phyloP scores from a whole-genome alignment of 2,797 vertebrate genomes.

The Alca torda region DNA sequence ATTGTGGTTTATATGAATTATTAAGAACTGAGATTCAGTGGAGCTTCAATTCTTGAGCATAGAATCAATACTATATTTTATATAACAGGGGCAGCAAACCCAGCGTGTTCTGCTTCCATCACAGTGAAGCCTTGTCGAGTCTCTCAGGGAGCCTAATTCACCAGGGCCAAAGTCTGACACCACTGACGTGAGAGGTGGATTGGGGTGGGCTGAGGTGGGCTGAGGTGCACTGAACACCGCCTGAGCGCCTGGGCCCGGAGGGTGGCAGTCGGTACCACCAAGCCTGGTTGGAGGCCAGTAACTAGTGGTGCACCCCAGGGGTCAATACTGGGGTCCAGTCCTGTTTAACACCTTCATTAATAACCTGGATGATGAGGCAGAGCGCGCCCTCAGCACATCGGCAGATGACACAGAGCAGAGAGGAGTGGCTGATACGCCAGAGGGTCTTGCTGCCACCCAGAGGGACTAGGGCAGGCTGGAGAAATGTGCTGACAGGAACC shows the following conservation, averaged over 20 bases:
- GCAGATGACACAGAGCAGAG: background rate
- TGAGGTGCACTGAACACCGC: background rate
- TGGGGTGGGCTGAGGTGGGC: background rate
- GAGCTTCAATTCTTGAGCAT: conserved; percentile 23
- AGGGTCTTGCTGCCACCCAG: background rate
- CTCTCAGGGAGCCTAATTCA: conserved; percentile 13
- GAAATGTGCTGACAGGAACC: background rate
- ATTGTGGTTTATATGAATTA: conserved; percentile 62
- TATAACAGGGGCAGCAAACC: conserved; percentile 42
- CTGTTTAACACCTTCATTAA: background rate
- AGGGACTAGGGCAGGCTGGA: background rate
- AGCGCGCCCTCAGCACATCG: background rate
- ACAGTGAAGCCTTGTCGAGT: conserved; percentile 4
- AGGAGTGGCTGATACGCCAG: background rate
- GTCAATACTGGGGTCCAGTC: background rate
- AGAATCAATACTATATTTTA: conserved; percentile 64
- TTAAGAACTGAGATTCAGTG: conserved; percentile 57
- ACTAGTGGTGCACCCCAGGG: background rate
- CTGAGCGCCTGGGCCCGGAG: background rate
- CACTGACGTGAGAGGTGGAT: background rate
- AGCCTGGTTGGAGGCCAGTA: background rate
- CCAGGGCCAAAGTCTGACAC: background rate
- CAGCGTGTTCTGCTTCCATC: conserved; percentile 21
- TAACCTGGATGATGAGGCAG: background rate
- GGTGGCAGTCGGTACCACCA: background rate